Evolutionary conservation across 35 echinoderm and acorn worm genomes (phyloP), one percentile per base, ranked within the genome.

Genomic region (Ophiothrix spiculata): DNA sequence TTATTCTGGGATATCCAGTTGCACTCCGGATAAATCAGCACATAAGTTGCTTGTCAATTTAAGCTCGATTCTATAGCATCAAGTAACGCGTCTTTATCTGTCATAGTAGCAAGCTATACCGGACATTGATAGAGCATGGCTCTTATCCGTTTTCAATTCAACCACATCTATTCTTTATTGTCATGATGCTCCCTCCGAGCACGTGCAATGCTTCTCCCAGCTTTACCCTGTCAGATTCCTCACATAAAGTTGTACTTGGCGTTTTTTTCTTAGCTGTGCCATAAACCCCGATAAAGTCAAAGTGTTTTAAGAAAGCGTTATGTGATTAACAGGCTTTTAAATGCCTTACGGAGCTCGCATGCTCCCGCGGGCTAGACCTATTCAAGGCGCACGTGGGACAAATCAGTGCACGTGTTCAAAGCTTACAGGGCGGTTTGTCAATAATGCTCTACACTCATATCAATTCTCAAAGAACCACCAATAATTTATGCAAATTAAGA

Each of bases 401-500:
- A 69, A 69, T 69, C 60, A 69, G 2, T n/a, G 60, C 60, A 69
- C 60, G 60, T 69, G 60, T 28, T 15, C 23, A 69, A 10, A 2
- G 60, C 60, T n/a, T 69, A 25, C 29, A 15, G 23, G 6, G 6
- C 17, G 25, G 60, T 2, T 69, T 69, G 60, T 28, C 60, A 69
- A 69, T 69, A 69, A 12, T 25, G 60, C 29, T 12, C 16, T 28
- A 25, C 60, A 69, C 16, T 69, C 60, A 69, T 69, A 69, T 69
- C 60, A 69, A 69, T n/a, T 69, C 23, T 10, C 4, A 2, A n/a
- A 69, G 60, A 25, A 69, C 8, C 23, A 25, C n/a, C 60, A 69
- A 69, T 69, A 69, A 69, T 69, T 69, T 69, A 69, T 69, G 60
- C 60, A 69, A 69, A 69, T 69, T 15, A 69, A 69, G 60, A 6